phyloP scores from a whole-genome alignment of 2,888 invertebrate genomes.

The Patella pellucida region DNA sequence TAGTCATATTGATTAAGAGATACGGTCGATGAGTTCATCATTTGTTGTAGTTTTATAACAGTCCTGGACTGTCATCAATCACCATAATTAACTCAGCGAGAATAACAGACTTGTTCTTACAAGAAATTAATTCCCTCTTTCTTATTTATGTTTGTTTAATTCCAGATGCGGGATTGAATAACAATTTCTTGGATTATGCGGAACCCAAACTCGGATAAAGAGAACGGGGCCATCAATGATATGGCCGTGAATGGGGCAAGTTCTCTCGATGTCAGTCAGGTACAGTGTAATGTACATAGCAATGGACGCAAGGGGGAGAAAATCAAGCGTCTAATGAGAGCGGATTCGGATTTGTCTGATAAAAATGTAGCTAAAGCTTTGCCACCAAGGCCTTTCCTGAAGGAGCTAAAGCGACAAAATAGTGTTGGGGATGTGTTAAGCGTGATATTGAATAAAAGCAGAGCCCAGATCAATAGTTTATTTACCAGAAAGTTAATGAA shows the following conservation, averaged over 20 bases:
- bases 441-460: background rate
- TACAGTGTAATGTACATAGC: background rate
- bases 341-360: background rate
- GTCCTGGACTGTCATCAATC: too few species aligned
- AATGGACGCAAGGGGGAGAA: background rate
- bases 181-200: background rate
- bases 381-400: background rate
- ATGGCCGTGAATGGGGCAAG: background rate
- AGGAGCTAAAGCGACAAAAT: background rate
- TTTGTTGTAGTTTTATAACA: too few species aligned
- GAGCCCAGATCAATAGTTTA: conserved; percentile 2
- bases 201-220: background rate
- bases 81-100: too few species aligned
- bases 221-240: background rate
- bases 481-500: background rate
- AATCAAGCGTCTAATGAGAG: background rate
- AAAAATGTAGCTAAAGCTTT: background rate
- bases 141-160: too few species aligned
- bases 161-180: too few species aligned
- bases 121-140: too few species aligned
- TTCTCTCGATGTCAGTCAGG: background rate
- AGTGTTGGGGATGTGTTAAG: conserved; percentile 4
- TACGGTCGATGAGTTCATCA: too few species aligned
- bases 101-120: too few species aligned
- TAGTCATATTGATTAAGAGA: too few species aligned